Evolutionary conservation across 2,113 vertebrate species (phyloP).

Genomic region (Rhabdomys dilectus): DNA sequence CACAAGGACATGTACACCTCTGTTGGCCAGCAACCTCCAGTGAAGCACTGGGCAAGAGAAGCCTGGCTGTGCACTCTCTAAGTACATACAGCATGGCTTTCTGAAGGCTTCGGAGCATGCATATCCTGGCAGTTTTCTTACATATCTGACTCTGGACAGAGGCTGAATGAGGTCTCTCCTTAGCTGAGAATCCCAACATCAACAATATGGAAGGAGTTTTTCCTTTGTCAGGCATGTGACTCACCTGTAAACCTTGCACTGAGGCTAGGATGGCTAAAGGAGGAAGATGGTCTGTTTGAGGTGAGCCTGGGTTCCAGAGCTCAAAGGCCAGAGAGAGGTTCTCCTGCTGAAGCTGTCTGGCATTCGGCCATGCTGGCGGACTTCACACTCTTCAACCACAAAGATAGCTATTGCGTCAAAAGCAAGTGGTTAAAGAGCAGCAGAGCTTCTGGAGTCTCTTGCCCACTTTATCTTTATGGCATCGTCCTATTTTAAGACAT

Average conservation of each 20-base stretch:
- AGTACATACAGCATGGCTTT: background rate
- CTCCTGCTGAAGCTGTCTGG: background rate
- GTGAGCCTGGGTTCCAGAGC: background rate
- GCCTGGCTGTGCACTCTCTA: background rate
- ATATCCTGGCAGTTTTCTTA: background rate
- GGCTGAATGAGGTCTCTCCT: background rate
- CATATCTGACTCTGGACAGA: background rate
- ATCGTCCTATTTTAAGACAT: background rate
- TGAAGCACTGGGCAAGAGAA: background rate
- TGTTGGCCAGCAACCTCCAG: background rate
- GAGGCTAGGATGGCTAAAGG: background rate
- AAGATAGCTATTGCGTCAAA: background rate
- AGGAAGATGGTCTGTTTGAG: background rate
- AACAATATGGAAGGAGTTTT: background rate
- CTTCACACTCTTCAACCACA: slow-evolving; percentile 1
- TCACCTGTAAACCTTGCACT: background rate
- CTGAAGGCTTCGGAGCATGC: background rate
- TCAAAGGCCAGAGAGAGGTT: background rate
- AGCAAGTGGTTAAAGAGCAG: background rate
- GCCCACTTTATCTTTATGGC: background rate
- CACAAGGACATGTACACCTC: background rate
- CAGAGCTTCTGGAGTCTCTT: background rate
- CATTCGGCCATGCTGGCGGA: background rate
- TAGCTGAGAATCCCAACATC: background rate
- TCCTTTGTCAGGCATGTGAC: background rate